These are phyloP conservation scores for Drosophila lutescens DNA, from an alignment of 2,888 invertebrate species.

Conservation along the genomic window DNA sequence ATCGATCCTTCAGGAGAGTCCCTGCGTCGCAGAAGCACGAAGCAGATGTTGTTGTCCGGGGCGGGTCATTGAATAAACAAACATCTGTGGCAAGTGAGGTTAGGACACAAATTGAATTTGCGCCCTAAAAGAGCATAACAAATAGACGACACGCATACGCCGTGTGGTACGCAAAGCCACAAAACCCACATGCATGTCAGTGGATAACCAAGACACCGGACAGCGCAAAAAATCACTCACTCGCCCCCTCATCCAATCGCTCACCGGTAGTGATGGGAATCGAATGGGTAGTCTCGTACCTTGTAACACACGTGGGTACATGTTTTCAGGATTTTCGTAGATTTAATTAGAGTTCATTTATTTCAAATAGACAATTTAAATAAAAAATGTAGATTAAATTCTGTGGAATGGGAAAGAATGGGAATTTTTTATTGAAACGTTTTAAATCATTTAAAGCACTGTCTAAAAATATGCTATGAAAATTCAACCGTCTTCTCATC, in stretches of 20 bases:
- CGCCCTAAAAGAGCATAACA: constrained; percentile 70
- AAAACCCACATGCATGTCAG: constrained; percentile 57
- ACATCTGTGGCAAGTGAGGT: constrained; percentile 54
- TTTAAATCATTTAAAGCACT: background rate
- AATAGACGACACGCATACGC: constrained; percentile 70
- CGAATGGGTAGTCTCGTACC: background rate
- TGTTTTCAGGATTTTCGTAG: background rate
- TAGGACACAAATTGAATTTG: constrained; percentile 70
- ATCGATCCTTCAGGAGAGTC: constrained; percentile 26
- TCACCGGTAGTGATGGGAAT: background rate
- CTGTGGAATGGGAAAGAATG: no score
- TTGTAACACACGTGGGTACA: background rate
- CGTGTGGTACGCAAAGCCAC: constrained; percentile 57
- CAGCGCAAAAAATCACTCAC: constrained; percentile 47
- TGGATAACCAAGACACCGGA: constrained; percentile 63
- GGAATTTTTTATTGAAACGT: no score
- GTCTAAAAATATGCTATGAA: background rate
- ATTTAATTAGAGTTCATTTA: background rate
- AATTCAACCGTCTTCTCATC: no score
- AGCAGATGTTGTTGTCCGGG: constrained; percentile 7
- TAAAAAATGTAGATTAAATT: background rate
- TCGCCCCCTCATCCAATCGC: constrained; percentile 17
- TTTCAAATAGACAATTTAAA: background rate
- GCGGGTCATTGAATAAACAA: constrained; percentile 50
- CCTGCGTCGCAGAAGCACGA: background rate